Conservation (phyloP, 2,888 invertebrate species). For the Stictocephala bisonia region DNA sequence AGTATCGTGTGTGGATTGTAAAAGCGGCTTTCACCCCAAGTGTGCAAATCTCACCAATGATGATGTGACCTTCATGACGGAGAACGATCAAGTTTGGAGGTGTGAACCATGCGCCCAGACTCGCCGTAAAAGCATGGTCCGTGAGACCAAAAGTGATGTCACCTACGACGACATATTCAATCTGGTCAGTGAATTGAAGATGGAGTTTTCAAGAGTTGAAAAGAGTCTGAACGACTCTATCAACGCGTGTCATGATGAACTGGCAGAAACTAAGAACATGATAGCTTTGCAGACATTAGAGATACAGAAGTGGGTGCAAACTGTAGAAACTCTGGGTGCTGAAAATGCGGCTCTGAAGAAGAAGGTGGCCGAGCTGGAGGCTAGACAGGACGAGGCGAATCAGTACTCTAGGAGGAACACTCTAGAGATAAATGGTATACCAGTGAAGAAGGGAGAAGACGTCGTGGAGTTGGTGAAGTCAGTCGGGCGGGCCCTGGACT, state of each 20-base stretch:
- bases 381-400: not conserved
- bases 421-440: not conserved
- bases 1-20: slow-evolving; percentile 7
- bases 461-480: not conserved
- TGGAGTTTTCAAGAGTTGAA: slow-evolving; percentile 11
- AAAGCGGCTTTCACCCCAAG: not conserved
- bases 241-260: slow-evolving; percentile 8
- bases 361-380: not conserved
- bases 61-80: not conserved
- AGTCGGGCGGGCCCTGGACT: not conserved
- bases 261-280: slow-evolving; percentile 7
- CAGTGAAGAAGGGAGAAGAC: not conserved
- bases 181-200: not conserved
- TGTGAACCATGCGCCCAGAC: not conserved
- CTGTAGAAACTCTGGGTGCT: not conserved
- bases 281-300: not conserved
- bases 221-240: slow-evolving; percentile 13
- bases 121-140: slow-evolving; percentile 2
- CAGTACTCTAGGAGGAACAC: slow-evolving; percentile 17
- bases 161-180: slow-evolving; percentile 10
- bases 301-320: not conserved
- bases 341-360: slow-evolving; percentile 18
- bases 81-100: slow-evolving; percentile 9
- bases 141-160: not conserved
- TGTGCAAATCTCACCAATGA: not conserved